Evolutionary conservation across 1,140 invertebrate genomes (phyloP).

Genomic region (Drosophila pseudoobscura): DNA sequence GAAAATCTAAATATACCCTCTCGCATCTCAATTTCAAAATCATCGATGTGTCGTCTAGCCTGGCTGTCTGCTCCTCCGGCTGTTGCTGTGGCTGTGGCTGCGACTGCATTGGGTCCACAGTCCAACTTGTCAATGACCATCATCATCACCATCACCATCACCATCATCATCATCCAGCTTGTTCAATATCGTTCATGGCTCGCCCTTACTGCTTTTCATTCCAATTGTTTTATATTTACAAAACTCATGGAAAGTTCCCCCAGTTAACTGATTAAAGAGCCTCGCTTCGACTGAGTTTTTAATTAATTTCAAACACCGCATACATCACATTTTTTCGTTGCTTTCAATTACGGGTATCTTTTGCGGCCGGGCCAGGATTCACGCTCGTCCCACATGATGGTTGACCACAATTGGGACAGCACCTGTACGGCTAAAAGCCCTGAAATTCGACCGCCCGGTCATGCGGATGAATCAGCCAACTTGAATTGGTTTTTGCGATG

Average conservation of each 20-base stretch:
- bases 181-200: constrained; percentile 44
- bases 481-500: constrained; percentile 5
- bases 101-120: constrained; percentile 51
- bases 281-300: constrained; percentile 31
- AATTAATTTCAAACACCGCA: constrained; percentile 24
- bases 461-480: constrained; percentile 6
- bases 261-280: constrained; percentile 42
- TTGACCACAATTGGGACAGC: constrained; percentile 21
- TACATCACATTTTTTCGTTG: constrained; percentile 10
- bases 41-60: constrained; percentile 45
- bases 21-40: constrained; percentile 43
- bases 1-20: constrained; percentile 35
- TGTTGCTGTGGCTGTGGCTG: constrained; percentile 31
- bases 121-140: constrained; percentile 50
- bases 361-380: constrained; percentile 36
- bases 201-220: constrained; percentile 34
- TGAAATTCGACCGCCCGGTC: constrained; percentile 8
- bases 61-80: constrained; percentile 38
- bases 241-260: constrained; percentile 45
- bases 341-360: constrained; percentile 31
- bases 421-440: constrained; percentile 16
- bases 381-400: constrained; percentile 57
- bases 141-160: constrained; percentile 14
- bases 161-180: constrained; percentile 8
- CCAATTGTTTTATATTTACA: constrained; percentile 51